Percentiles rank a stretch among this genome's conserved stretches.
phyloP scores from a whole-genome alignment of 2,888 invertebrate species.

The Keiferia lycopersicella region DNA sequence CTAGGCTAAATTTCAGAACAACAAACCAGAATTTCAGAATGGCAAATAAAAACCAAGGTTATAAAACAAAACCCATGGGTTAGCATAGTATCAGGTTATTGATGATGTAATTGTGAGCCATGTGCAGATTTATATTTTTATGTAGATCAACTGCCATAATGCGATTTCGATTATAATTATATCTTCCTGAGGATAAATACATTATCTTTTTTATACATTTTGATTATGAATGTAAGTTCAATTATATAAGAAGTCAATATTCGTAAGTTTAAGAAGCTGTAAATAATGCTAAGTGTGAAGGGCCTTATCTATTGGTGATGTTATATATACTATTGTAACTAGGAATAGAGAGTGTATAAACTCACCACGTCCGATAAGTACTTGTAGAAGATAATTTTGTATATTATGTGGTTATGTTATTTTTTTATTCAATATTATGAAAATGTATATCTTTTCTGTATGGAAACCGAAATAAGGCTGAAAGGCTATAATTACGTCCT shows the following conservation, averaged over 20 bases:
- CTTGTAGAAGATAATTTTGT: constrained; percentile 34
- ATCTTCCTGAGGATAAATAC: constrained; percentile 2
- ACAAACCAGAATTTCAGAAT: no score
- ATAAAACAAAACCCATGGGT: no score
- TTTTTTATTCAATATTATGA: not conserved
- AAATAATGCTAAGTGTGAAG: constrained; percentile 28
- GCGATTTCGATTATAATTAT: constrained; percentile 23
- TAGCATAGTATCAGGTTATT: no score
- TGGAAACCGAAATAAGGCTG: no score
- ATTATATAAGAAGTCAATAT: constrained; percentile 18
- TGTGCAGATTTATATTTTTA: no score
- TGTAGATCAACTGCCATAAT: not conserved
- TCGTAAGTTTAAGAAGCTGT: constrained; percentile 27
- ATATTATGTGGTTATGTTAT: constrained; percentile 10
- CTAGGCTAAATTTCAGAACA: no score
- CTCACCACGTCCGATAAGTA: constrained; percentile 72
- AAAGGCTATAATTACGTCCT: no score
- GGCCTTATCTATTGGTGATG: constrained; percentile 42
- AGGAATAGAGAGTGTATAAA: constrained; percentile 57
- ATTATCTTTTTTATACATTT: not conserved
- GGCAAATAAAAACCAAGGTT: no score
- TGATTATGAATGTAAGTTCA: constrained; percentile 10
- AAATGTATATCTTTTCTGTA: no score
- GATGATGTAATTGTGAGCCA: no score
- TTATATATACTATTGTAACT: constrained; percentile 23